A percentile compares a stretch with the other conserved stretches of the same genome.
phyloP scores from a whole-genome alignment of 2,113 vertebrate genomes.

The Deroptyus accipitrinus region DNA sequence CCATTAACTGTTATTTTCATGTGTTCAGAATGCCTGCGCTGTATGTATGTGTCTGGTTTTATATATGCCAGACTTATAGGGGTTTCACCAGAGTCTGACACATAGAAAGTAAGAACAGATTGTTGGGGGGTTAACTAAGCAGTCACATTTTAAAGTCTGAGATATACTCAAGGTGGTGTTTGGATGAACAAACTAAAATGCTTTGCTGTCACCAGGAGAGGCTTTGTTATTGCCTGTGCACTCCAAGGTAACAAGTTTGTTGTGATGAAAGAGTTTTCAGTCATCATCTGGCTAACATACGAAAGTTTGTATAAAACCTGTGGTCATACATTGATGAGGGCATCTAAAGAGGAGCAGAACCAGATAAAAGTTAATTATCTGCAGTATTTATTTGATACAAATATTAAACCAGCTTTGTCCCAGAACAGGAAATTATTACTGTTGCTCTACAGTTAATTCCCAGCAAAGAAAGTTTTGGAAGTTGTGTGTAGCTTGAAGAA shows the following conservation, averaged over 20 bases:
- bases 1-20: fast-evolving
- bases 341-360: neutral
- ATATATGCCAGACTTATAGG: neutral
- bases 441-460: neutral
- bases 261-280: neutral
- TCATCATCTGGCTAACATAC: neutral
- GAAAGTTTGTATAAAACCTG: neutral
- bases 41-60: neutral
- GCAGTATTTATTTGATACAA: neutral
- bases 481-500: neutral
- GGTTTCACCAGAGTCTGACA: neutral
- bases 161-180: neutral
- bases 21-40: neutral
- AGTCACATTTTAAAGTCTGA: neutral
- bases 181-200: neutral
- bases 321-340: neutral
- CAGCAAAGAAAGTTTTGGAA: neutral
- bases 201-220: neutral
- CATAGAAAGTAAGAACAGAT: neutral
- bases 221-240: neutral
- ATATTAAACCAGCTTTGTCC: neutral
- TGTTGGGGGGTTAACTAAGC: neutral
- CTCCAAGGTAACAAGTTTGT: neutral
- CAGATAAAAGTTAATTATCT: neutral
- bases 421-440: neutral